A percentile compares a stretch with the other conserved stretches of the same genome.
These are phyloP conservation scores for Saturnia pavonia DNA, from an alignment of 2,888 invertebrate genomes.

Conservation along the genomic window DNA sequence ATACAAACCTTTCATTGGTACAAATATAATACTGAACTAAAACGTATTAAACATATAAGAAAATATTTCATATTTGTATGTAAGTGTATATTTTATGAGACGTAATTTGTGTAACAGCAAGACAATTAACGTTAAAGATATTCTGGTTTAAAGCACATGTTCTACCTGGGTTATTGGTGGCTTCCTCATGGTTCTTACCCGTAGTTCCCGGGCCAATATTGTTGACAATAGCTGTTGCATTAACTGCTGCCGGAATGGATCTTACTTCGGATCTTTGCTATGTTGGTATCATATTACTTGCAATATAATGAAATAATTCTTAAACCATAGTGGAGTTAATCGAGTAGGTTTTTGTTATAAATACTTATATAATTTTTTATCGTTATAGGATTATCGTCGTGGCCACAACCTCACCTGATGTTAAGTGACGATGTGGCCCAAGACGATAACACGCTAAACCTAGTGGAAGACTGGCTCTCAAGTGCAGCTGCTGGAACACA, in stretches of 20 bases:
- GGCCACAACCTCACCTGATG: no score
- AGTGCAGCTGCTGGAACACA: no score
- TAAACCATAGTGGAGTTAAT: no score
- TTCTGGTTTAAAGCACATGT: constrained; percentile 71
- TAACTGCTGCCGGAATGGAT: constrained; percentile 84
- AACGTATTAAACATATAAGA: constrained; percentile 54
- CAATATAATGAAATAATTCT: neutral
- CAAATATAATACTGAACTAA: constrained; percentile 50
- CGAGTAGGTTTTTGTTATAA: no score
- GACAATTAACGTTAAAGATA: neutral
- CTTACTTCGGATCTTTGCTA: constrained; percentile 82
- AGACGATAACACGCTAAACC: no score
- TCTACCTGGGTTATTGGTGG: constrained; percentile 71
- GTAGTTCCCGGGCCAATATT: constrained; percentile 62
- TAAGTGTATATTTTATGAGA: constrained; percentile 43
- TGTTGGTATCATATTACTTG: constrained; percentile 45
- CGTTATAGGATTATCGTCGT: no score
- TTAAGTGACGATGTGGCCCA: no score
- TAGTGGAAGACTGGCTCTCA: no score
- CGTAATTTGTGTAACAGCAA: neutral
- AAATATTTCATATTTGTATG: constrained; percentile 75
- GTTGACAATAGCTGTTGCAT: constrained; percentile 64
- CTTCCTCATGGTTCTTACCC: constrained; percentile 52
- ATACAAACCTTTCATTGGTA: constrained; percentile 70
- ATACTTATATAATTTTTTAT: no score